These are phyloP conservation scores for Caenorhabditis latens DNA, from an alignment of 1,140 invertebrate genomes.

Conservation along the genomic window DNA sequence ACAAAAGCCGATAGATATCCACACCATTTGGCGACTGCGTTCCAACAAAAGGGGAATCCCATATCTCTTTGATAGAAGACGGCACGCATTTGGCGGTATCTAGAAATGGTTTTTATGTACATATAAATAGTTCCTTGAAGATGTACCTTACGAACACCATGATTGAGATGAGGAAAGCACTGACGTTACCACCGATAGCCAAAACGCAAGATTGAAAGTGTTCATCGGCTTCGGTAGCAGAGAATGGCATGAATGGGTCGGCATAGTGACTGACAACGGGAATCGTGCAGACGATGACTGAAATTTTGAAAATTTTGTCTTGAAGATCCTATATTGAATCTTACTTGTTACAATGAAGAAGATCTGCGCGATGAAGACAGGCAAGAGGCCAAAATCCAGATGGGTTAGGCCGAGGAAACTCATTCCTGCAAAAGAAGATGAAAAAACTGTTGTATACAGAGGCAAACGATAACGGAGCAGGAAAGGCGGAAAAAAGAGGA, in stretches of 20 bases:
- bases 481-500: background rate
- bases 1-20: constrained; percentile 78
- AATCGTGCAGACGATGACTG: constrained; percentile 77
- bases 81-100: constrained; percentile 70
- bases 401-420: background rate
- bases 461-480: too few species aligned
- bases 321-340: background rate
- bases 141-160: constrained; percentile 72
- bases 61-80: constrained; percentile 62
- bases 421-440: constrained; percentile 1
- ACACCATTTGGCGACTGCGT: constrained; percentile 68
- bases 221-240: constrained; percentile 79
- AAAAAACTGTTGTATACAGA: background rate
- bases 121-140: too few species aligned
- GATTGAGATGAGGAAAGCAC: constrained; percentile 76
- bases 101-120: background rate
- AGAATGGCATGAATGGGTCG: constrained; percentile 78
- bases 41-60: constrained; percentile 14
- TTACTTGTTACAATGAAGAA: constrained; percentile 73
- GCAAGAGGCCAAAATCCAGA: constrained; percentile 75
- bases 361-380: constrained; percentile 74
- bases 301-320: constrained; percentile 22
- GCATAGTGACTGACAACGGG: constrained; percentile 77
- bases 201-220: constrained; percentile 80
- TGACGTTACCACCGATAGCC: constrained; percentile 79